These are phyloP conservation scores for Drosophila ercepeae DNA, from an alignment of 1,140 invertebrate species.

Conservation along the genomic window DNA sequence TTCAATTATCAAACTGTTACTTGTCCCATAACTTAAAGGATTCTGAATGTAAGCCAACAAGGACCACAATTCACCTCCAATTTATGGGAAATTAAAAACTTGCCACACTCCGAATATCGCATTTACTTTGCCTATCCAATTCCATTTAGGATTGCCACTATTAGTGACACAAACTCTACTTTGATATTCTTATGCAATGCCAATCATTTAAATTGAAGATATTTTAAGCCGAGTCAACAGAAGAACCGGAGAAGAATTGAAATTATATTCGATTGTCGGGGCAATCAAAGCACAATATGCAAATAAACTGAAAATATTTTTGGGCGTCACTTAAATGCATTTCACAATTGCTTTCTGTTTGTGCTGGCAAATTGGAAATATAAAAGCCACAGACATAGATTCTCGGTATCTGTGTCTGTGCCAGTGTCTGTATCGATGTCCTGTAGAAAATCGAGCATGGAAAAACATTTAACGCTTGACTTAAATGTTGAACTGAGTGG, in stretches of 20 bases:
- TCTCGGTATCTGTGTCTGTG: conserved; percentile 5
- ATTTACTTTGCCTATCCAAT: conserved; percentile 24
- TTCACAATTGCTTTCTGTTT: conserved; percentile 67
- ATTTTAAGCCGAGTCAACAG: conserved; percentile 34
- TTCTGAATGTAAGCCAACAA: background rate
- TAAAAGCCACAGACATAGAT: conserved; percentile 56
- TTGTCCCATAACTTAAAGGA: background rate
- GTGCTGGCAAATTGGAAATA: conserved; percentile 53
- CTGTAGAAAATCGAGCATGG: conserved; percentile 62
- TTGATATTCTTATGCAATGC: conserved; percentile 11
- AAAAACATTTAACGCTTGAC: conserved; percentile 72
- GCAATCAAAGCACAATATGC: conserved; percentile 38
- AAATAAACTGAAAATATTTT: conserved; percentile 59
- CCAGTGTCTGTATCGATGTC: background rate
- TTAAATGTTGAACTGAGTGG: conserved; percentile 54
- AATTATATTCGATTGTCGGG: conserved; percentile 44
- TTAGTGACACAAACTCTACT: conserved; percentile 5
- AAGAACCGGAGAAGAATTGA: conserved; percentile 36
- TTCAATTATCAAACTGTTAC: background rate
- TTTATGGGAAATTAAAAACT: conserved; percentile 16
- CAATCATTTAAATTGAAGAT: conserved; percentile 61
- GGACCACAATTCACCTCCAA: conserved; percentile 1
- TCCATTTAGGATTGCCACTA: conserved; percentile 16
- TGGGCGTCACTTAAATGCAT: conserved; percentile 65
- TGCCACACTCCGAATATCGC: conserved; percentile 32